These are phyloP conservation scores for Arenaria interpres DNA, from an alignment of 2,113 vertebrate genomes.

Conservation along the genomic window DNA sequence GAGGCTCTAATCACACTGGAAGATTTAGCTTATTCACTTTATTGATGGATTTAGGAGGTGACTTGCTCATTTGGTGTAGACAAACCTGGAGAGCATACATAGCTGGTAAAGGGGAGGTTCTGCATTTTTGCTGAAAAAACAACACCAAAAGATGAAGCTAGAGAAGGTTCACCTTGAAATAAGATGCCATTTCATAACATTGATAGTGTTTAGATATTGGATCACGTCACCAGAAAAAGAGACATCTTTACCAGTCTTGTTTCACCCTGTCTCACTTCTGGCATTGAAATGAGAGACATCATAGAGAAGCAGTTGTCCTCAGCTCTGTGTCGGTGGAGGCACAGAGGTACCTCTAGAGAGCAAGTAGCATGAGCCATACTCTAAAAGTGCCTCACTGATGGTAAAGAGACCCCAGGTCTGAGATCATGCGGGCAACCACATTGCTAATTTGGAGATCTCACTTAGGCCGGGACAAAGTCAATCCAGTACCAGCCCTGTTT, in stretches of 20 bases:
- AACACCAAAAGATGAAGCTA: not conserved
- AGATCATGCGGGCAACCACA: not conserved
- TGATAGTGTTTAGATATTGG: not conserved
- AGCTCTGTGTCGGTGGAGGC: not conserved
- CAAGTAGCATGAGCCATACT: not conserved
- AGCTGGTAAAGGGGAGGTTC: not conserved
- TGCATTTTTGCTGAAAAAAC: not conserved
- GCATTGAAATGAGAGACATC: not conserved
- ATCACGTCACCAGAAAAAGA: not conserved
- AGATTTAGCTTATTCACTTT: not conserved
- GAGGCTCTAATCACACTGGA: not conserved
- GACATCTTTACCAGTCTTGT: not conserved
- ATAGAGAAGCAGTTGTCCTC: not conserved
- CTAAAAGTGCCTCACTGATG: not conserved
- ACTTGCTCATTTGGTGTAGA: not conserved
- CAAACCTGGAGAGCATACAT: not conserved
- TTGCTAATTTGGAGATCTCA: not conserved
- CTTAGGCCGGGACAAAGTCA: not conserved
- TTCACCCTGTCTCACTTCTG: not conserved
- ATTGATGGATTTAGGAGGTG: not conserved
- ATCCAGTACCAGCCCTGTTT: not conserved
- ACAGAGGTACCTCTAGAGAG: not conserved
- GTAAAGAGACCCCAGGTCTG: not conserved
- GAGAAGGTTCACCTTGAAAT: not conserved
- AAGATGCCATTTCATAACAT: not conserved